Percentiles rank a stretch among this genome's conserved stretches.
Conservation (phyloP, 2,113 vertebrate species). For the Riparia riparia region DNA sequence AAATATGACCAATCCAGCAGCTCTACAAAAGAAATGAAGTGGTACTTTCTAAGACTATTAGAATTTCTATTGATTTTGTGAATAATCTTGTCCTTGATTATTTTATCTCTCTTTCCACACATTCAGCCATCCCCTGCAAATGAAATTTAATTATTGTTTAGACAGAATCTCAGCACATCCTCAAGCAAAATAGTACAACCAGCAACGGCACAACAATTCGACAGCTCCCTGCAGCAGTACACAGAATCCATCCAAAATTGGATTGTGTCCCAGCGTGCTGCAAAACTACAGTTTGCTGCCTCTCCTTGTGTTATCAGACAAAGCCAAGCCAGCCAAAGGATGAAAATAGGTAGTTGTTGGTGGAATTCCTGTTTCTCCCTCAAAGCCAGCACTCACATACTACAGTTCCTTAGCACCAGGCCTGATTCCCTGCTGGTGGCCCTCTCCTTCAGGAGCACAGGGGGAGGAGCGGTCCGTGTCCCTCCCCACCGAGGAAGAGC, state of each 20-base stretch:
- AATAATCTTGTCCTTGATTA: slow-evolving; percentile 22
- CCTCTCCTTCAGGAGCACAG: neutral
- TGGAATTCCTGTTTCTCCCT: neutral
- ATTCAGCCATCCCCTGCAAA: neutral
- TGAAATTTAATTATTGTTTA: slow-evolving; percentile 46
- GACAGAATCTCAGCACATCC: slow-evolving; percentile 11
- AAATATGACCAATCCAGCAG: neutral
- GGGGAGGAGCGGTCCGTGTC: neutral
- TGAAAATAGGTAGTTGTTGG: neutral
- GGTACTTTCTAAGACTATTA: slow-evolving; percentile 3
- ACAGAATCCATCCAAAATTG: neutral
- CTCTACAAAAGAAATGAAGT: slow-evolving; percentile 3
- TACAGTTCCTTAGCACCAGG: neutral
- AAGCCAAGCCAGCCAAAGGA: neutral
- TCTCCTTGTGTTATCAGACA: neutral
- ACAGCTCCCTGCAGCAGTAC: neutral
- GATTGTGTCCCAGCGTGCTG: neutral
- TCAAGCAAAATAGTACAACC: neutral
- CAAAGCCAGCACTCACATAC: neutral
- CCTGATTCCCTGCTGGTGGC: neutral
- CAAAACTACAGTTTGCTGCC: neutral
- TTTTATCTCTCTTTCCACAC: slow-evolving; percentile 14
- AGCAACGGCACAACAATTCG: neutral
- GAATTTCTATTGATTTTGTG: slow-evolving; percentile 41
- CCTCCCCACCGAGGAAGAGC: rapidly evolving